These are phyloP conservation scores for Cryptocephalus primarius DNA, from an alignment of 2,888 invertebrate species.

Conservation along the genomic window DNA sequence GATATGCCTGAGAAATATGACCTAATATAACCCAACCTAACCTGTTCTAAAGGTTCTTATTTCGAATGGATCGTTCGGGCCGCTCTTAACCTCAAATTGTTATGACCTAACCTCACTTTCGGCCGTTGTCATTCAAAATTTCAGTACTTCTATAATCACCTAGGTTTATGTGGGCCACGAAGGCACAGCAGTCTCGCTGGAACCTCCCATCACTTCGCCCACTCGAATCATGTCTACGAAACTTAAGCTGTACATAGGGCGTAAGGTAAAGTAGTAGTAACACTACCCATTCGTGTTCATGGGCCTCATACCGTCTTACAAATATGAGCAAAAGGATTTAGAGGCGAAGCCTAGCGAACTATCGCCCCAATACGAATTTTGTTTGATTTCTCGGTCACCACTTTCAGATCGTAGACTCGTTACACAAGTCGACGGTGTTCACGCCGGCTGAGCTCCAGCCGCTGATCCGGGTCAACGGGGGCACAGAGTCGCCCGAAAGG, in stretches of 20 bases:
- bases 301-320: too few relatives aligned
- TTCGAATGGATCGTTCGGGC: too few relatives aligned
- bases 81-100: too few relatives aligned
- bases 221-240: slow-evolving; percentile 29
- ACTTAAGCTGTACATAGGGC: slow-evolving; percentile 33
- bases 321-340: too few relatives aligned
- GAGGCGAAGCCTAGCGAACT: too few relatives aligned
- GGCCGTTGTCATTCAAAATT: background rate
- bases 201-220: background rate
- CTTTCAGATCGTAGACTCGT: slow-evolving; percentile 30
- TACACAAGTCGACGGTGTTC: slow-evolving; percentile 23
- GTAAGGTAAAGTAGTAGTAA: slow-evolving; percentile 24
- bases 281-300: too few relatives aligned
- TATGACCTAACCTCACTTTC: too few relatives aligned
- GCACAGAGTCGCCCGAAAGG: slow-evolving; percentile 18
- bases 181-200: too few relatives aligned
- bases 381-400: background rate
- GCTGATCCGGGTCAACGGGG: slow-evolving; percentile 21
- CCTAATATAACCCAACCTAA: too few relatives aligned
- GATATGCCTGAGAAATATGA: too few relatives aligned
- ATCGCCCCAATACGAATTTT: too few relatives aligned
- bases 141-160: background rate
- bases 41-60: too few relatives aligned
- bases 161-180: background rate
- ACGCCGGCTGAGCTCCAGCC: slow-evolving; percentile 26